A percentile compares a stretch with the other conserved stretches of the same genome.
Conservation (phyloP, 1,140 invertebrate genomes). For the Drosophila sp. region DNA sequence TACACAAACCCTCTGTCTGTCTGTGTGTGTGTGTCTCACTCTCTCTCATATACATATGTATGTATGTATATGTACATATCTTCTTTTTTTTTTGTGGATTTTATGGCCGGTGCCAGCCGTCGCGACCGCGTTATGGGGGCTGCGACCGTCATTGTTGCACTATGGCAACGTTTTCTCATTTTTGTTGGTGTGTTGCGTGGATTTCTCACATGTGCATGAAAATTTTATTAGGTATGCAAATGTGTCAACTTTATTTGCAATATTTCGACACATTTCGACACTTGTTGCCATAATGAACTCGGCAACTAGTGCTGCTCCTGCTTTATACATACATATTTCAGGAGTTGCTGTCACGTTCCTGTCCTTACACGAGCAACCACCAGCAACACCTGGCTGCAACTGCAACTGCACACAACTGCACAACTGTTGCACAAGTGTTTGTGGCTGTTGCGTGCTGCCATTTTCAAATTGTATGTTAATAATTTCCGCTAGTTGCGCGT, state of each 20-base stretch:
- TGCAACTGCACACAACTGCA: constrained; percentile 30
- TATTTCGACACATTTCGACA: constrained; percentile 75
- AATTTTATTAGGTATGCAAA: constrained; percentile 83
- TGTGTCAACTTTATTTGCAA: constrained; percentile 80
- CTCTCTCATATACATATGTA: background rate
- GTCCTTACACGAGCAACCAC: background rate
- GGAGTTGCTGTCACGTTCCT: constrained; percentile 31
- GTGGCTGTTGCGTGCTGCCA: constrained; percentile 35
- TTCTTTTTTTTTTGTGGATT: constrained; percentile 6
- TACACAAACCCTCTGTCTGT: constrained; percentile 4
- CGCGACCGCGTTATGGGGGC: constrained; percentile 23
- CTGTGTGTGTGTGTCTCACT: background rate
- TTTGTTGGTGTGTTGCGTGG: constrained; percentile 2
- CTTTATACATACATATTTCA: constrained; percentile 49
- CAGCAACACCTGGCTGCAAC: background rate
- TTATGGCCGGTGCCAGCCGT: constrained; percentile 56
- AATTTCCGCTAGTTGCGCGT: constrained; percentile 34
- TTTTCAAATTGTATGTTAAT: constrained; percentile 36
- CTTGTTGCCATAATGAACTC: constrained; percentile 78
- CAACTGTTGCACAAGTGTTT: constrained; percentile 54
- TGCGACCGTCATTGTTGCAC: constrained; percentile 42
- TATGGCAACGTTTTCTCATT: constrained; percentile 15
- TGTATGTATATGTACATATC: background rate
- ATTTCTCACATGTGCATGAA: constrained; percentile 41
- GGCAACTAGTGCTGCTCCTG: constrained; percentile 7